Base-by-base conservation (phyloP, 2,113 vertebrate genomes). In the Brienomyrus brachyistius region DNA sequence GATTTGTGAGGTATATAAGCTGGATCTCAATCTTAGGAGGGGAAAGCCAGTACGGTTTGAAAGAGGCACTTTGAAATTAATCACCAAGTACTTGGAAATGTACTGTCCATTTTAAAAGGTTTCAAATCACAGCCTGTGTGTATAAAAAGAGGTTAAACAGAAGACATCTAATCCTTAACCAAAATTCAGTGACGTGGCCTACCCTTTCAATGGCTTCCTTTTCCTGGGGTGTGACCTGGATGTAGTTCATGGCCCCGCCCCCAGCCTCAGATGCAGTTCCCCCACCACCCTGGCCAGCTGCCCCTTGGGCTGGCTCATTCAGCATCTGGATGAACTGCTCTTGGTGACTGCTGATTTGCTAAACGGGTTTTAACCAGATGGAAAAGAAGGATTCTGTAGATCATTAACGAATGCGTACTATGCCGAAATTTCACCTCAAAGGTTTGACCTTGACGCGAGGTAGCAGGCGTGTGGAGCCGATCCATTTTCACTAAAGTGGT, bases 191-290 rank as follows among this genome's bases (percentile, higher is more conserved):
- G 21, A 13, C 10, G 31, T 3, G 40, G 87, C 96, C 97, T 90
- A 99, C 98, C 97, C 98, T 97, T 94, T 99, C 98, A 93, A 99
- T 98, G 94, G 98, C 98, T 96, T 99, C 98, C 94, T 99, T 99
- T 94, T 99, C 98, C 95, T 98, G 98, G 92, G 98, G 97, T n/a
- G 98, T 99, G 94, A 99, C 97, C 97, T 99, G 98, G 95, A 99
- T 99, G 93, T 98, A 99, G 95, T 97, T 98, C 96, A 97, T 97
- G 3, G 96, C 96, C 91, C 96, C 96, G 21, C 95, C 97, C 92
- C 97, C 95, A 92, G 96, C 91, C 91, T 97, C 96, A 17, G 94
- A 94, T 89, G 92, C 77, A 89, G 86, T 95, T 0, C 89, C 92
- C 0, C 92, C 94, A 6, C 92, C 90, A 21, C 91, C 95, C 35